Percentiles rank a stretch among this genome's conserved stretches.
Conservation (phyloP, 1,140 invertebrate species). For the Druon quercuslanigerum region DNA sequence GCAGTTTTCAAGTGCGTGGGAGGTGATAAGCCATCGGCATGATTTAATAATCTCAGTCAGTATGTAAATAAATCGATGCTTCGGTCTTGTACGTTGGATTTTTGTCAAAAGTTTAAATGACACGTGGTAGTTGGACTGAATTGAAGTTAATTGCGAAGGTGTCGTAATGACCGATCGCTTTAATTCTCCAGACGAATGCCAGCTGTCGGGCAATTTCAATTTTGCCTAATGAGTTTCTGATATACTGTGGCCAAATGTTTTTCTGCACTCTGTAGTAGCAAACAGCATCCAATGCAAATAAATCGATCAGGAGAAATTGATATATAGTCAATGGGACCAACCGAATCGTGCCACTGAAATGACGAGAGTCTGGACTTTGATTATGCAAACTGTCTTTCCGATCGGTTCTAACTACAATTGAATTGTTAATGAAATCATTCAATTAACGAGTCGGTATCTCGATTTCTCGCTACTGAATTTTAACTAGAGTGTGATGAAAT, state of each 20-base stretch:
- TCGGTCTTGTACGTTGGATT: background rate
- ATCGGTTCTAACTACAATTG: background rate
- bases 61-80: conserved; percentile 27
- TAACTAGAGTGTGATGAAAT: background rate
- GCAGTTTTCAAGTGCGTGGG: background rate
- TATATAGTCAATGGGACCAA: too few species aligned
- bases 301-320: too few species aligned
- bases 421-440: conserved; percentile 9
- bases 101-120: conserved; percentile 18
- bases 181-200: conserved; percentile 33
- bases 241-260: background rate
- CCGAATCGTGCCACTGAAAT: background rate
- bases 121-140: conserved; percentile 40
- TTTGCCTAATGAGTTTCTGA: conserved; percentile 43
- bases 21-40: conserved; percentile 13
- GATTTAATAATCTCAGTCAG: conserved; percentile 24
- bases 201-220: conserved; percentile 25
- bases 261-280: background rate
- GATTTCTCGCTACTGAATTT: background rate
- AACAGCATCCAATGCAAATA: background rate
- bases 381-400: conserved; percentile 17
- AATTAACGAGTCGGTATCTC: background rate
- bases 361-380: background rate
- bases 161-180: conserved; percentile 52
- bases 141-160: conserved; percentile 52